These are phyloP conservation scores for Ormyrus pomaceus DNA, from an alignment of 2,888 invertebrate genomes.

Conservation along the genomic window DNA sequence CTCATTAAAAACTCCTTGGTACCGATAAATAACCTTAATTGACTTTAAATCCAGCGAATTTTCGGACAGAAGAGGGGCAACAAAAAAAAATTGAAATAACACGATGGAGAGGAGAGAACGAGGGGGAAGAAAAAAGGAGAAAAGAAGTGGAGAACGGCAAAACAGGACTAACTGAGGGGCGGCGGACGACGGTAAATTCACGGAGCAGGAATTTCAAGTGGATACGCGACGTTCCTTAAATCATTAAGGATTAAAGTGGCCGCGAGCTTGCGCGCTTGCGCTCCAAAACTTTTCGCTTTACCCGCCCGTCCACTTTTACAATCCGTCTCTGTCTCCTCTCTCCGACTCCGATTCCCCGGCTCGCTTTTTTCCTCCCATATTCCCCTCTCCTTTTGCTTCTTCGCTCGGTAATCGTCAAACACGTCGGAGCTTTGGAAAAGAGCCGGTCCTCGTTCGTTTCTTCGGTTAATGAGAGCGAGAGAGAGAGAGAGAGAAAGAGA, in stretches of 20 bases:
- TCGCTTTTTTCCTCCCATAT: background rate
- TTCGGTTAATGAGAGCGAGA: background rate
- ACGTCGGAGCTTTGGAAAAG: constrained; percentile 11
- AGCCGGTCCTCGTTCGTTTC: constrained; percentile 8
- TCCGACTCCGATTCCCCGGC: background rate
- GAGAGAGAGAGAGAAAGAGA: background rate
- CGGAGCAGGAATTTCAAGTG: constrained; percentile 46
- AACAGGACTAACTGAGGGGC: constrained; percentile 20
- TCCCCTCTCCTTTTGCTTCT: background rate
- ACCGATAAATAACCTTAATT: constrained; percentile 55
- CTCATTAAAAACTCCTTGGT: constrained; percentile 51
- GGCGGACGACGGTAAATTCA: constrained; percentile 33
- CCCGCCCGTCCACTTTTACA: background rate
- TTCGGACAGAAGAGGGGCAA: constrained; percentile 7
- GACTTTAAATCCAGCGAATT: constrained; percentile 53
- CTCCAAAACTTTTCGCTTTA: constrained; percentile 47
- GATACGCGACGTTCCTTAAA: constrained; percentile 55
- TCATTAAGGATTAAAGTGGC: constrained; percentile 57
- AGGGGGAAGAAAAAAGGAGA: background rate
- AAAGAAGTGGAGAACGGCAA: background rate
- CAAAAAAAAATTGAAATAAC: constrained; percentile 11
- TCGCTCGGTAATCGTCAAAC: constrained; percentile 31
- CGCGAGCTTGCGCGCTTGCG: constrained; percentile 28
- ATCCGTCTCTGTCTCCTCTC: background rate
- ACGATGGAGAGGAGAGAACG: background rate